These are phyloP conservation scores for Allophyes oxyacanthae DNA, from an alignment of 2,888 invertebrate genomes.

Conservation along the genomic window DNA sequence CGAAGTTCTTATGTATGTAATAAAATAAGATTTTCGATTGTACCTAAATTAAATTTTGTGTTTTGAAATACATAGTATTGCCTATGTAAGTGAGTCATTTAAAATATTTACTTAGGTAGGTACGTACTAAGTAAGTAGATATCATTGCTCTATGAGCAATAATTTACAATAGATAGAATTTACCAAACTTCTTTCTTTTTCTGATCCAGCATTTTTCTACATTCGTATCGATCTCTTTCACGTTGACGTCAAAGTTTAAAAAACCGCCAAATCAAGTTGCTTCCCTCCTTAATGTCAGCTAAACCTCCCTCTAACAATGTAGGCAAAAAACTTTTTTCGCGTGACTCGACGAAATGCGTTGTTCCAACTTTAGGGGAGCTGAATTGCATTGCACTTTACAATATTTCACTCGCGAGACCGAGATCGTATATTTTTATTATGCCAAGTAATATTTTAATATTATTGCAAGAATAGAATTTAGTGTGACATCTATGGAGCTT, in stretches of 20 bases:
- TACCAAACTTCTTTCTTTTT: too few relatives aligned
- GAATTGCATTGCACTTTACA: conserved; percentile 60
- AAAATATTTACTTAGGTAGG: too few relatives aligned
- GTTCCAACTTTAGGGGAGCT: conserved; percentile 46
- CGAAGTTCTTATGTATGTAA: too few relatives aligned
- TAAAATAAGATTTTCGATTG: too few relatives aligned
- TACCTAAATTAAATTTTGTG: too few relatives aligned
- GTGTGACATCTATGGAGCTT: conserved; percentile 1
- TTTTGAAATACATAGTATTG: too few relatives aligned
- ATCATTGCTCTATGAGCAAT: too few relatives aligned
- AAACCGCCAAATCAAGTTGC: conserved; percentile 55
- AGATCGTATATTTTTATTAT: conserved; percentile 32
- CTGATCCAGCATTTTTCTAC: background rate
- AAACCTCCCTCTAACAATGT: conserved; percentile 34
- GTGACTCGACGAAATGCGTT: conserved; percentile 48
- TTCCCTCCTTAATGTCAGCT: conserved; percentile 48
- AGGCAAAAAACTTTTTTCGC: conserved; percentile 48
- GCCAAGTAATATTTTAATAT: conserved; percentile 29
- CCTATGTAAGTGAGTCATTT: too few relatives aligned
- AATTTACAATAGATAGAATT: too few relatives aligned
- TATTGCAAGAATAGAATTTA: conserved; percentile 22
- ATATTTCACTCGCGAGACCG: conserved; percentile 50
- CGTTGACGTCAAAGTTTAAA: conserved; percentile 37
- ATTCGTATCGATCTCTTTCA: too few relatives aligned
- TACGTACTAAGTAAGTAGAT: too few relatives aligned